Evolutionary conservation across 2,888 invertebrate species (phyloP), one percentile per base, ranked within the genome.

Genomic region (Eupithecia exiguata): DNA sequence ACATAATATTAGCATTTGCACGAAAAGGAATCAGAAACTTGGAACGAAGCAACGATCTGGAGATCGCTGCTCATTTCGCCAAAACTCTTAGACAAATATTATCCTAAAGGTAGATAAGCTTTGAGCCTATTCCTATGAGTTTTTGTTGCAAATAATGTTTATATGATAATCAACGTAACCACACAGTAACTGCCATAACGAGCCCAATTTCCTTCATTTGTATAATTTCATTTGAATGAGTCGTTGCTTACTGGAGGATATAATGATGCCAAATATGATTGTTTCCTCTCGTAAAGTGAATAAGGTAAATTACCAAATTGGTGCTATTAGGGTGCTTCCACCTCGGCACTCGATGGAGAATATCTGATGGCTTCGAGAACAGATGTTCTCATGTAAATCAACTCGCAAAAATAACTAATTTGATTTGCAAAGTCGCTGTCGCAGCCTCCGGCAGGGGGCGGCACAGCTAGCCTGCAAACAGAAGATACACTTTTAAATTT

Each of bases 351-450:
- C 6, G 40, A 66, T 40, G 25, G 25, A 21, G 66, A 43, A 35
- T 35, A 6, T 62, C 35, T 67, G 16, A 70, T 35, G 35, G 61
- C 43, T 43, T 74, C 36, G 21, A 69, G 69, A 70, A 71, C 71
- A 73, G 73, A 71, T 71, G 76, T 65, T 43, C 66, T 25, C 65
- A 70, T 70, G 38, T 70, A 72, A 72, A 76, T 75, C 38, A 21
- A 62, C 40, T 61, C 58, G 68, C 66, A 75, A 65, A 74, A 74
- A 68, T 69, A 66, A 30, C 72, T 74, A 68, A 71, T 76, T 76
- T 70, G 73, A 74, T 74, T 74, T 76, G 65, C 75, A 75, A 74
- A 78, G 63, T 74, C 67, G 25, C 16, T 10, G 66, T 16, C 65
- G 25, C 30, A 61, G 46, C 70, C 49, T 36, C 49, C 14, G 38